Evolutionary conservation across 2,113 vertebrate genomes (phyloP), one percentile per base, ranked within the genome.

Genomic region (Burhinus bistriatus): DNA sequence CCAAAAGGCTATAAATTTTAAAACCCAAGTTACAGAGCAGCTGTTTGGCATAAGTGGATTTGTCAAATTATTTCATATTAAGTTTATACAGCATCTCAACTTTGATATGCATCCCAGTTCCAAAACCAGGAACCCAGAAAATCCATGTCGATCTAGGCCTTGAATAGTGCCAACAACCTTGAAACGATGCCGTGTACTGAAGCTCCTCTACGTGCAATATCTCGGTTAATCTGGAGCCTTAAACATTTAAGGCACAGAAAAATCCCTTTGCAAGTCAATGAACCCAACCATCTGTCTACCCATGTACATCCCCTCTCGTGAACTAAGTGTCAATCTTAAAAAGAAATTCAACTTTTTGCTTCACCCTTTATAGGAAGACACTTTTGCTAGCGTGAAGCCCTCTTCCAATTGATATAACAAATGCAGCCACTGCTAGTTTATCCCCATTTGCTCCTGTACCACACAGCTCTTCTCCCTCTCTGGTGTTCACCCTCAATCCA

Each of bases 171-270:
- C 69, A 82, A 64, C 47, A 49, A 26, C 29, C 57, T 71, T 18
- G 0, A 65, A 71, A 66, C 0, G 2, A 54, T 16, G 36, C 38
- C 2, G 0, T 2, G 17, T 59, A 23, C 5, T 5, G 38, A 71
- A 78, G 29, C 15, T 80, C 13, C 62, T 65, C n/a, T 47, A 1
- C 9, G 22, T 20, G 27, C 34, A 64, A 3, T n/a, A 80, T 38
- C 49, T 83, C 9, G 1, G 19, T 40, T 25, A 38, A 9, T 29
- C 62, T 73, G 36, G 18, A 83, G 26, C 34, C 8, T 61, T 65
- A 27, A 52, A 59, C 19, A 21, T 29, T 69, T 59, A 12, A 51
- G 44, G 42, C 25, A 65, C 21, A 81, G 76, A 3, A 69, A 83
- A 86, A 47, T 5, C 6, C 15, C 21, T 89, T 44, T 72, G 23